These are phyloP conservation scores for Girardinichthys multiradiatus DNA, from an alignment of 2,113 vertebrate species.

Conservation along the genomic window DNA sequence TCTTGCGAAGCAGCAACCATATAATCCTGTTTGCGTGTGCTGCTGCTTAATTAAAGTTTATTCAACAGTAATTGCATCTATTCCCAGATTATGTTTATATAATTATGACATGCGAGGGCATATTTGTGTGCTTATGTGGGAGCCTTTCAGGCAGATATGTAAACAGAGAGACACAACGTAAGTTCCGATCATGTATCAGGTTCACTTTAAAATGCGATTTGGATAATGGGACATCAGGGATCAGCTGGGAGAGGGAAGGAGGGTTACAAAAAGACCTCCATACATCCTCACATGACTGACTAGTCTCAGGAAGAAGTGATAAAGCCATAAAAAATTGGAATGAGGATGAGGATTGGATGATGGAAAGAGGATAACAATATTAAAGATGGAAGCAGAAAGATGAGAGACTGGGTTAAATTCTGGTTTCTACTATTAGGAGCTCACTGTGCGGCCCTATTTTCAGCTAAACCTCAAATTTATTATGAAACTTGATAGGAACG, in stretches of 20 bases:
- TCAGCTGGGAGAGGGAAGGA: constrained; percentile 11
- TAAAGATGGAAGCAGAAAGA: background rate
- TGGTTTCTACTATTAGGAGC: background rate
- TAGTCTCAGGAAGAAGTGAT: constrained; percentile 22
- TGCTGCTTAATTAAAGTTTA: constrained; percentile 43
- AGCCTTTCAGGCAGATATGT: background rate
- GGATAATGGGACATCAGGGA: constrained; percentile 3
- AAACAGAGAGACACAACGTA: constrained; percentile 8
- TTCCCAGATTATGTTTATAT: constrained; percentile 43
- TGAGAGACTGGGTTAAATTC: background rate
- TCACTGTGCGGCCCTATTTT: constrained; percentile 20
- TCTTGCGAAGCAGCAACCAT: background rate
- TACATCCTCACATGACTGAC: background rate
- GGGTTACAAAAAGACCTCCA: constrained; percentile 15
- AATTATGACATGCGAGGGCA: constrained; percentile 29
- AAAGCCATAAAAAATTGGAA: constrained; percentile 16
- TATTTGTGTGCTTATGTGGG: background rate
- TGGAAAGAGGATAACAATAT: constrained; percentile 13
- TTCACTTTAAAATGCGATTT: constrained; percentile 27
- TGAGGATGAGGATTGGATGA: too few species aligned
- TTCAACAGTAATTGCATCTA: constrained; percentile 58
- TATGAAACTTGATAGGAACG: constrained; percentile 58
- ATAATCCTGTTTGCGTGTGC: constrained; percentile 33
- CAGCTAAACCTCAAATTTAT: constrained; percentile 51
- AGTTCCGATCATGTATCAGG: constrained; percentile 28